These are phyloP conservation scores for Papilio protenor DNA, from an alignment of 2,888 invertebrate species.

Conservation along the genomic window DNA sequence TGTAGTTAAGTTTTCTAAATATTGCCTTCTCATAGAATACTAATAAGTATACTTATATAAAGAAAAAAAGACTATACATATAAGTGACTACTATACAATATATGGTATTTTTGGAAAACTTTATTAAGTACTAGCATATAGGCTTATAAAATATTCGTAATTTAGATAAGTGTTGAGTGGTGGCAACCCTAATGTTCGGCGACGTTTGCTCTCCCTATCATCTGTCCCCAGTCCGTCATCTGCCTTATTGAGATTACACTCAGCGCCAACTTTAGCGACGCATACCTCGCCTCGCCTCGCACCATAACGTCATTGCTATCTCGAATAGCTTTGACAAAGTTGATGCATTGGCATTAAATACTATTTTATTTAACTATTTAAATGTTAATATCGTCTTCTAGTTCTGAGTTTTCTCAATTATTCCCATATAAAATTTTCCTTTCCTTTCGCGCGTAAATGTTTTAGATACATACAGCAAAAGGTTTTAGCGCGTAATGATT, in stretches of 20 bases:
- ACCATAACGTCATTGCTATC: background rate
- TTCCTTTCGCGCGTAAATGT: background rate
- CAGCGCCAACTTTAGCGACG: conserved; percentile 13
- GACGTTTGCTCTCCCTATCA: conserved; percentile 9
- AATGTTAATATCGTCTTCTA: background rate
- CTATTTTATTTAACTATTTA: background rate
- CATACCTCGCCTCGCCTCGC: background rate
- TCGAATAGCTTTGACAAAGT: background rate
- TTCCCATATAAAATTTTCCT: background rate
- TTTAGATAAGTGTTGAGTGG: background rate
- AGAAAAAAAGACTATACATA: background rate
- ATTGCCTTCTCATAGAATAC: background rate
- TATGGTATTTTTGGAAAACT: background rate
- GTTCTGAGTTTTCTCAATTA: background rate
- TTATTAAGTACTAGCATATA: background rate
- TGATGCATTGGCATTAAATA: background rate
- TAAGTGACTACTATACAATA: background rate
- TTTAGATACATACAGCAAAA: background rate
- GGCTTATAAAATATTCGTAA: background rate
- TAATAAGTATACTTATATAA: background rate
- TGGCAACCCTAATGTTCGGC: background rate
- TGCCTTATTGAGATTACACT: conserved; percentile 17
- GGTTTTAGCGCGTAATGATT: background rate
- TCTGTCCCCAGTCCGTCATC: conserved; percentile 24
- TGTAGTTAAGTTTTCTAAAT: background rate